Conservation (phyloP, 2,113 vertebrate genomes). For the Atrichornis clamosus region DNA sequence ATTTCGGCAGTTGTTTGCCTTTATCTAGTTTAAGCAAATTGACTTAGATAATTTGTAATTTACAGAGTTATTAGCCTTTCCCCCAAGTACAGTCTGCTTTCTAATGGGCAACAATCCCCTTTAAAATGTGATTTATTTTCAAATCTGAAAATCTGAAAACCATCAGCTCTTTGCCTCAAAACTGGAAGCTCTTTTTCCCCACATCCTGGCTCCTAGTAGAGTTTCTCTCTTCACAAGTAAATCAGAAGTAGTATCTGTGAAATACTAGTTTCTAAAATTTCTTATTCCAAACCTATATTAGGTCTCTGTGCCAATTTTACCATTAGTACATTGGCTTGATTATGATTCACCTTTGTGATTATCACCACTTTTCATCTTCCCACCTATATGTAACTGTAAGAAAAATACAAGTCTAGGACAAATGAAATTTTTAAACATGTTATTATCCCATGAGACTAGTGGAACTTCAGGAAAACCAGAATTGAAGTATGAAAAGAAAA, state of each 20-base stretch:
- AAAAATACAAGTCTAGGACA: not conserved
- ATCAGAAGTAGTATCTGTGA: not conserved
- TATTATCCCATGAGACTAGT: not conserved
- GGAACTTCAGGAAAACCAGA: not conserved
- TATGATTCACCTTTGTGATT: not conserved
- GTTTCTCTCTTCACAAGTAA: not conserved
- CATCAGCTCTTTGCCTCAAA: not conserved
- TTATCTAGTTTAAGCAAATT: not conserved
- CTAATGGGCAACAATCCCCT: not conserved
- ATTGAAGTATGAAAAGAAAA: accelerated
- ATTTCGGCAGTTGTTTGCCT: not conserved
- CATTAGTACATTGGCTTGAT: not conserved
- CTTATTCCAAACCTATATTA: not conserved
- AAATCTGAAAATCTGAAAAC: not conserved
- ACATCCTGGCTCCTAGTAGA: not conserved
- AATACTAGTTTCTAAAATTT: not conserved
- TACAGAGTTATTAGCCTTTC: not conserved
- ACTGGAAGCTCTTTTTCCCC: not conserved
- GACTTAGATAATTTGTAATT: not conserved
- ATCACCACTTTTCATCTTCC: not conserved
- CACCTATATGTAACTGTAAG: not conserved
- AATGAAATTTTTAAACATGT: not conserved
- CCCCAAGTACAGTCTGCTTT: not conserved
- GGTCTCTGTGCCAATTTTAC: not conserved
- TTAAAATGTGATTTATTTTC: not conserved